Evolutionary conservation across 1,140 invertebrate species (phyloP), one percentile per base, ranked within the genome.

Genomic region (Brachionus koreanus): DNA sequence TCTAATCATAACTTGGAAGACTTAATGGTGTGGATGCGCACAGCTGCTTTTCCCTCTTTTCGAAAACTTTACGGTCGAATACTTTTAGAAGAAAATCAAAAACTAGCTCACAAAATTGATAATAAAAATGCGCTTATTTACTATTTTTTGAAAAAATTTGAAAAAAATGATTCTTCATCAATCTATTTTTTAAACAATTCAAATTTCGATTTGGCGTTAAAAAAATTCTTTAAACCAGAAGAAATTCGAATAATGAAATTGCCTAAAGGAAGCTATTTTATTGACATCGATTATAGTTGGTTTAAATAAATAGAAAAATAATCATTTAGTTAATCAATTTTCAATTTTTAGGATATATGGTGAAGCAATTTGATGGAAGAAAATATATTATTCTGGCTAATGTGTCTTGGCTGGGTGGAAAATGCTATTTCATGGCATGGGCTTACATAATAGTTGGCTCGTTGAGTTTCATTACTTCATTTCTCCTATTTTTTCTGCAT

Each of bases 11-110:
- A 93, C 86, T 98, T 98, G 88, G 96, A 98, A 89, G 96, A 97
- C 90, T 90, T 98, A 3, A 98, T 98, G 85, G 96, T 98, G 2
- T 98, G 96, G 96, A 98, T 98, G 96, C 91, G 95, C 83, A 98
- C 96, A 0, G 95, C 96, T 0, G 96, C 96, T 0, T 89, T 98
- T 83, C 96, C 96, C 0, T 95, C 92, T 46, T 98, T 98, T 88
- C 91, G 96, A 65, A 99, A 99, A 90, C 88, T 98, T 12, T 97
- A 98, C 86, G 91, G 95, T 0, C 91, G 92, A 61, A 90, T 97
- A 0, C 89, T 96, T 88, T 93, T 95, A 86, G 87, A 86, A 9
- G 89, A 89, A 9, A 93, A 82, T 16, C 42, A 19, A 52, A 91
- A 93, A 86, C 90, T 98, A 9, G 90, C 91, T 7, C 89, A 89